These are phyloP conservation scores for Acanthopagrus latus DNA, from an alignment of 2,797 vertebrate genomes.

Conservation along the genomic window DNA sequence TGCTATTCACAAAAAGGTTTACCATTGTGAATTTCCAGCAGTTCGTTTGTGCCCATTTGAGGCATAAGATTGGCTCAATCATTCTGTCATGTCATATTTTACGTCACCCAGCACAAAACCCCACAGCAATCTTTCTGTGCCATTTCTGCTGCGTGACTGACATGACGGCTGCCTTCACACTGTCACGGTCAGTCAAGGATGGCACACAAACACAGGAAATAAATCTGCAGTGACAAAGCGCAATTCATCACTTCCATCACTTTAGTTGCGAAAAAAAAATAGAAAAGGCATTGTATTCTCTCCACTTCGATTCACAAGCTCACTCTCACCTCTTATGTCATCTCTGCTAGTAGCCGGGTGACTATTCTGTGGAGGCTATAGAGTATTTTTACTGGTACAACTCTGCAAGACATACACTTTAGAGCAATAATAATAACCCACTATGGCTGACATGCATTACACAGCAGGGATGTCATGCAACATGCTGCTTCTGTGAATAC, in stretches of 20 bases:
- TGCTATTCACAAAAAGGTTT: background rate
- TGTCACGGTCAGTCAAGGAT: constrained; percentile 60
- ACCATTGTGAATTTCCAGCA: constrained; percentile 25
- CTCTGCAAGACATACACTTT: constrained; percentile 37
- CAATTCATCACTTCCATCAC: constrained; percentile 67
- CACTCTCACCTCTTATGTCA: constrained; percentile 56
- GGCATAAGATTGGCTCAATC: constrained; percentile 86
- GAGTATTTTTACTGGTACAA: constrained; percentile 39
- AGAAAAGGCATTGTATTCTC: constrained; percentile 53
- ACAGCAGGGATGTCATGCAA: constrained; percentile 49
- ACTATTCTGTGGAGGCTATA: constrained; percentile 20
- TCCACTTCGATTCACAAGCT: constrained; percentile 45
- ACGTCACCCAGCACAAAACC: constrained; percentile 70
- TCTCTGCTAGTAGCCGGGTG: constrained; percentile 28
- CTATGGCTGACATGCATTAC: constrained; percentile 49
- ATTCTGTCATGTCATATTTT: constrained; percentile 78
- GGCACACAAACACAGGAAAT: constrained; percentile 70
- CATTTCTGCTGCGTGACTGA: constrained; percentile 59
- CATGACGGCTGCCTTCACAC: constrained; percentile 64
- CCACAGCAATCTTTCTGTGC: constrained; percentile 28
- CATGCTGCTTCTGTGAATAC: constrained; percentile 57
- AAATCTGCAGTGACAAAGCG: constrained; percentile 66
- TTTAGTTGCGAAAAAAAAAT: constrained; percentile 47
- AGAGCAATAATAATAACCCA: constrained; percentile 31
- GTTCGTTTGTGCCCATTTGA: constrained; percentile 72